Evolutionary conservation across 2,888 invertebrate genomes (phyloP).

Genomic region (Drosophila anomalipes): DNA sequence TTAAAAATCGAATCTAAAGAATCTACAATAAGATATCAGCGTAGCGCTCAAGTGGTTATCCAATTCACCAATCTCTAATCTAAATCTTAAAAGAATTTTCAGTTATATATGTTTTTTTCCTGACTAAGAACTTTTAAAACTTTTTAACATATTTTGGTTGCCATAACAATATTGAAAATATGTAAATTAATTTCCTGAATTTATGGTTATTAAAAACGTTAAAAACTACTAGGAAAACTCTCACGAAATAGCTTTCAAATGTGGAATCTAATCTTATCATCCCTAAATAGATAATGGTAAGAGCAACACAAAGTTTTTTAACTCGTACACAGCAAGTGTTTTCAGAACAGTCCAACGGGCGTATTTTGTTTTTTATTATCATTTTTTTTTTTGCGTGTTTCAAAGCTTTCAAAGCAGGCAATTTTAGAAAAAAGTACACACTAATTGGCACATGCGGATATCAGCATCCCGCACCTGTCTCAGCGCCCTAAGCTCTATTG

Average conservation of each 20-base stretch:
- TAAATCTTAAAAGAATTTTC: not conserved
- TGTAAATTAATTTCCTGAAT: not conserved
- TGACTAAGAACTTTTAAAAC: not conserved
- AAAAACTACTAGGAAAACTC: not conserved
- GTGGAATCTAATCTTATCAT: not conserved
- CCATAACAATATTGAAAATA: not conserved
- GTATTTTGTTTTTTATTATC: not conserved
- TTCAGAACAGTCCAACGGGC: not conserved
- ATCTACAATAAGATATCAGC: not conserved
- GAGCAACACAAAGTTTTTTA: not conserved
- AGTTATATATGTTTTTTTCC: not conserved
- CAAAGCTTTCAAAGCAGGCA: not conserved
- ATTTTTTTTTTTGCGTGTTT: not conserved
- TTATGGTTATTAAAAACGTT: not conserved
- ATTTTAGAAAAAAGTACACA: slow-evolving; percentile 6
- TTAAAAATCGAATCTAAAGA: not conserved
- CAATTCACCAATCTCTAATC: not conserved
- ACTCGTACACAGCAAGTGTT: not conserved
- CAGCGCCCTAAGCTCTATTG: slow-evolving; percentile 6
- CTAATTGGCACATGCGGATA: slow-evolving; percentile 36
- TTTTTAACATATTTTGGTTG: not conserved
- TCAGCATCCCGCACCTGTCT: slow-evolving; percentile 18
- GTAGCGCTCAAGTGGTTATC: not conserved
- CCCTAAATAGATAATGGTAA: not conserved
- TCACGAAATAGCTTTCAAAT: not conserved